These are phyloP conservation scores for Amblyteles armatorius DNA, from an alignment of 2,888 invertebrate species.

Conservation along the genomic window DNA sequence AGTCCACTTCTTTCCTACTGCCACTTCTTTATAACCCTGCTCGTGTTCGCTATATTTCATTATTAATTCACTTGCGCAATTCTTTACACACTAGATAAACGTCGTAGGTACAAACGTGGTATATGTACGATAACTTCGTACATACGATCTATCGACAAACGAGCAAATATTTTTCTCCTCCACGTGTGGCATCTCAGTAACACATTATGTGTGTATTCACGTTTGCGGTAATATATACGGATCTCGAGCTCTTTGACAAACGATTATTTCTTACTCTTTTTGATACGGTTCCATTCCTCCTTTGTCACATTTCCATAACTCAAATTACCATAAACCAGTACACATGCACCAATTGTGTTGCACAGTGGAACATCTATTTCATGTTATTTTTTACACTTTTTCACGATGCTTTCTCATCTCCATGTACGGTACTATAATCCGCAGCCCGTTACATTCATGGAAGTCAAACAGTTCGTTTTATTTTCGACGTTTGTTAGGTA, in stretches of 20 bases:
- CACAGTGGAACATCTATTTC: too few species aligned
- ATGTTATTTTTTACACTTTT: too few species aligned
- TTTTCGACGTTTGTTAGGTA: constrained; percentile 18
- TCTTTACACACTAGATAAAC: constrained; percentile 53
- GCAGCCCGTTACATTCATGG: background rate
- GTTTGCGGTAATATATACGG: background rate
- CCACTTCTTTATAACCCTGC: constrained; percentile 20
- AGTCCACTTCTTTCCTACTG: background rate
- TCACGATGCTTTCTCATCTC: too few species aligned
- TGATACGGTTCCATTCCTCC: background rate
- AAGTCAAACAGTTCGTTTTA: constrained; percentile 31
- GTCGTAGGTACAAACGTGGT: constrained; percentile 36
- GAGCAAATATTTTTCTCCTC: constrained; percentile 50
- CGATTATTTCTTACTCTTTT: constrained; percentile 1
- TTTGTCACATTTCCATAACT: background rate
- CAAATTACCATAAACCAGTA: background rate
- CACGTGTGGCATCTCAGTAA: constrained; percentile 16
- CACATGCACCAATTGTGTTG: too few species aligned
- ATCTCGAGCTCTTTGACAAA: constrained; percentile 13
- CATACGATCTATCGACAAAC: constrained; percentile 24
- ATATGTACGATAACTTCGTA: constrained; percentile 9
- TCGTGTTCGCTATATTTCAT: constrained; percentile 47
- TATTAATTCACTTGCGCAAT: constrained; percentile 64
- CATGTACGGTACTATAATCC: too few species aligned
- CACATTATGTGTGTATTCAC: constrained; percentile 10